Evolutionary conservation across 2,888 invertebrate genomes (phyloP).

Genomic region (Argynnis bischoffii): DNA sequence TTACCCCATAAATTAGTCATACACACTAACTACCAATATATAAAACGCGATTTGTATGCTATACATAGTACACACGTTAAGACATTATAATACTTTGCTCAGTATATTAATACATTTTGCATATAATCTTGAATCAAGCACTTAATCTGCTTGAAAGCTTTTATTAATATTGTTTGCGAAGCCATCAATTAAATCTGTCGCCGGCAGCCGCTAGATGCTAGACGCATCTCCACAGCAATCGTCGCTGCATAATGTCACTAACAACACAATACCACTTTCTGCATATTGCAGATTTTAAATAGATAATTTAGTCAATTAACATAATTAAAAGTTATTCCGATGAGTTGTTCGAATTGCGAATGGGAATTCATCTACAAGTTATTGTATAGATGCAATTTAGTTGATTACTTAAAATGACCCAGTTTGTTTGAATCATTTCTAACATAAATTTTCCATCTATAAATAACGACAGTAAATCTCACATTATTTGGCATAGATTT

Average conservation of each 20-base stretch:
- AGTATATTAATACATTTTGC: conserved; percentile 11
- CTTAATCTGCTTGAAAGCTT: conserved; percentile 22
- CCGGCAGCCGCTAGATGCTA: conserved; percentile 30
- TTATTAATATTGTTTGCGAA: conserved; percentile 24
- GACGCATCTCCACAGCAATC: conserved; percentile 30
- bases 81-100: conserved; percentile 1
- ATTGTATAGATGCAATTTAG: too few relatives aligned
- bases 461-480: too few relatives aligned
- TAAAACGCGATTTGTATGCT: neutral
- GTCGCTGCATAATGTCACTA: conserved; percentile 31
- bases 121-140: conserved; percentile 7
- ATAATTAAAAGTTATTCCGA: too few relatives aligned
- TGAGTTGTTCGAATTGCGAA: too few relatives aligned
- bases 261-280: conserved; percentile 21
- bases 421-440: too few relatives aligned
- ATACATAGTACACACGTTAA: neutral
- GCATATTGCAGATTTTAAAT: neutral
- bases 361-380: too few relatives aligned
- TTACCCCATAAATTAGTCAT: too few relatives aligned
- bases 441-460: too few relatives aligned
- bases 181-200: conserved; percentile 36
- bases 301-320: neutral
- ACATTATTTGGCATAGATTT: too few relatives aligned
- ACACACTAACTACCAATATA: too few relatives aligned
- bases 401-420: too few relatives aligned